These are phyloP conservation scores for Aphelinus atriplicis DNA, from an alignment of 1,140 invertebrate genomes.

Conservation along the genomic window DNA sequence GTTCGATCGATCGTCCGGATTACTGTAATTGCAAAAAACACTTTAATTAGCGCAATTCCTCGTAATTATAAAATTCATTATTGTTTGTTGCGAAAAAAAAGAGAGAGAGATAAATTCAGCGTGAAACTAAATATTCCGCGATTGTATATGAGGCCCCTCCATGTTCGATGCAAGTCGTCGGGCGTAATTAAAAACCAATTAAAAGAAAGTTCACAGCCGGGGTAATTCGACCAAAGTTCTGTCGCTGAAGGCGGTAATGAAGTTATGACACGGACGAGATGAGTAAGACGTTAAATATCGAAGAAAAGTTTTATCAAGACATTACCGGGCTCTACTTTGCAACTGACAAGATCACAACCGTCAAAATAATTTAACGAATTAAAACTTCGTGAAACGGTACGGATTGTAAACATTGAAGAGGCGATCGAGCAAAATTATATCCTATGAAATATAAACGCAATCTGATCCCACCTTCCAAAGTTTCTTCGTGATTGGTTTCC, in stretches of 20 bases:
- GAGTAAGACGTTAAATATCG: background rate
- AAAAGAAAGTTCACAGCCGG: slow-evolving; percentile 23
- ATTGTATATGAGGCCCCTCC: background rate
- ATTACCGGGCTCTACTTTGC: slow-evolving; percentile 1
- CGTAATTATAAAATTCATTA: slow-evolving; percentile 16
- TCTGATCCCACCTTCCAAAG: too few relatives aligned
- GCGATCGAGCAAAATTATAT: too few relatives aligned
- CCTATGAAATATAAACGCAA: too few relatives aligned
- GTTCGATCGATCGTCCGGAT: slow-evolving; percentile 31
- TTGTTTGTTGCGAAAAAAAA: slow-evolving; percentile 13
- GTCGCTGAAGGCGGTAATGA: background rate
- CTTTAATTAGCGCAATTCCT: slow-evolving; percentile 32
- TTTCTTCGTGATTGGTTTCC: too few relatives aligned
- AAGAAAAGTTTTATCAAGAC: slow-evolving; percentile 23
- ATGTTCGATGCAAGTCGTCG: background rate
- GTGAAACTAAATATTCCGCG: slow-evolving; percentile 20
- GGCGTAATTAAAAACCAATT: slow-evolving; percentile 23
- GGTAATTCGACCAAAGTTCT: slow-evolving; percentile 15
- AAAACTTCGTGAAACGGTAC: too few relatives aligned
- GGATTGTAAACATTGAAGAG: too few relatives aligned
- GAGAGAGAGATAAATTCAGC: background rate
- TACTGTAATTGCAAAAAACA: slow-evolving; percentile 36
- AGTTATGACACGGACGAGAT: background rate
- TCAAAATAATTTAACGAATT: too few relatives aligned
- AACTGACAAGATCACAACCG: too few relatives aligned